phyloP scores from a whole-genome alignment of 2,113 vertebrate genomes.

The Spea multiplicata region DNA sequence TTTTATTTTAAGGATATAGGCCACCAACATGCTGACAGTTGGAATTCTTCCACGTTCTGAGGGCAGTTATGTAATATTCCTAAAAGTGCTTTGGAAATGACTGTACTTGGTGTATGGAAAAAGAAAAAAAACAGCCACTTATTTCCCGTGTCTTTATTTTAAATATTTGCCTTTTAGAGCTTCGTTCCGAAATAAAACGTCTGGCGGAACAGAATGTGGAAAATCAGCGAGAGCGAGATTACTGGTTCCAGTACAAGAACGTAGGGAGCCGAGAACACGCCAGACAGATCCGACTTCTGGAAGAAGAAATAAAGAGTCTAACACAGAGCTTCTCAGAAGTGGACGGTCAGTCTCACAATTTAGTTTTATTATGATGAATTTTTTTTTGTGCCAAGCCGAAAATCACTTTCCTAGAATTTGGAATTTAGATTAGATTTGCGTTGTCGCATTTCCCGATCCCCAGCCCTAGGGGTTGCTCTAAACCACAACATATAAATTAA shows the following conservation, averaged over 20 bases:
- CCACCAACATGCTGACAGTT: no score
- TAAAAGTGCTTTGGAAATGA: neutral
- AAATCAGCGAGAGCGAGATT: conserved; percentile 62
- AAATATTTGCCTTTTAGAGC: conserved; percentile 58
- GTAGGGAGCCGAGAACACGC: conserved; percentile 60
- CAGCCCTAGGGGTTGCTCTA: no score
- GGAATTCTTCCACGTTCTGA: neutral
- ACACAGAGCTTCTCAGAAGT: conserved; percentile 61
- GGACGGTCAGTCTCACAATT: conserved; percentile 63
- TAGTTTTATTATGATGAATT: no score
- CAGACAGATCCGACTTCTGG: conserved; percentile 62
- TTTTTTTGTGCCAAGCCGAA: no score
- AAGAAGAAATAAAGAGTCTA: conserved; percentile 60
- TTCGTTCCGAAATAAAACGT: conserved; percentile 55
- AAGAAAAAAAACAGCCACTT: neutral
- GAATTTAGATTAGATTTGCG: no score
- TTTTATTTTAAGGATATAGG: no score
- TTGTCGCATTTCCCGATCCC: no score
- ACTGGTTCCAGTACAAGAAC: conserved; percentile 73
- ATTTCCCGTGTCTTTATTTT: conserved; percentile 51
- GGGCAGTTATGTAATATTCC: neutral
- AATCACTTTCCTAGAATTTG: no score
- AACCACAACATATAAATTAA: no score
- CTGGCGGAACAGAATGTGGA: conserved; percentile 55
- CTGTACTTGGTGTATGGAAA: neutral